Conservation (phyloP, 2,888 invertebrate genomes). For the Sinodicranocentrus sp. region DNA sequence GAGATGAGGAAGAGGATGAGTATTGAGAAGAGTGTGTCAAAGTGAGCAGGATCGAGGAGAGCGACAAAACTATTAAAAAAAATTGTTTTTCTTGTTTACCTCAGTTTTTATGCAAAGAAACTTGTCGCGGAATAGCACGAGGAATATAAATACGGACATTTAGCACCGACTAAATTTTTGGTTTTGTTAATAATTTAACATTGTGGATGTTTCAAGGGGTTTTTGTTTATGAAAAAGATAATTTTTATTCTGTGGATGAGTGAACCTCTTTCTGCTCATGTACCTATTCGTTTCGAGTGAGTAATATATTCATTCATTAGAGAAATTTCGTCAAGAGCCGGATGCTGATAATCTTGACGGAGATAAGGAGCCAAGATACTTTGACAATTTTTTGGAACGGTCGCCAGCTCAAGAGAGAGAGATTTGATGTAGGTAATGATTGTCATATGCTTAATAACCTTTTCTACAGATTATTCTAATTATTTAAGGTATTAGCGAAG, state of each 20-base stretch:
- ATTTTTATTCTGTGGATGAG: neutral
- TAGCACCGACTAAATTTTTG: no score
- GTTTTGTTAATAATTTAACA: no score
- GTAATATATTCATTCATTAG: constrained; percentile 9
- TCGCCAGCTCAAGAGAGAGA: neutral
- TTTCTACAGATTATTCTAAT: no score
- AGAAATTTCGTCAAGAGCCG: constrained; percentile 30
- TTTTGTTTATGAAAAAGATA: no score
- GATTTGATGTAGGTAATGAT: neutral
- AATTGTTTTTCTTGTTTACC: neutral
- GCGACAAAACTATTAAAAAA: neutral
- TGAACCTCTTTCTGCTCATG: neutral
- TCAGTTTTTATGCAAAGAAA: neutral
- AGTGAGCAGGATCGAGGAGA: neutral
- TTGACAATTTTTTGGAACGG: constrained; percentile 21
- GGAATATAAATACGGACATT: no score
- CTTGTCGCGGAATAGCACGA: no score
- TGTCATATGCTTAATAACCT: neutral
- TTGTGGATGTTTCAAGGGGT: no score
- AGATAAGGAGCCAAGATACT: constrained; percentile 37
- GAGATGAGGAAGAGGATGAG: constrained; percentile 31
- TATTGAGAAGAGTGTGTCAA: constrained; percentile 26
- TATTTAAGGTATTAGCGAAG: no score
- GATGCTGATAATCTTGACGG: constrained; percentile 39
- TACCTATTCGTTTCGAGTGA: neutral